Evolutionary conservation across 2,888 invertebrate genomes (phyloP).

Genomic region (Bruchidius siliquastri): DNA sequence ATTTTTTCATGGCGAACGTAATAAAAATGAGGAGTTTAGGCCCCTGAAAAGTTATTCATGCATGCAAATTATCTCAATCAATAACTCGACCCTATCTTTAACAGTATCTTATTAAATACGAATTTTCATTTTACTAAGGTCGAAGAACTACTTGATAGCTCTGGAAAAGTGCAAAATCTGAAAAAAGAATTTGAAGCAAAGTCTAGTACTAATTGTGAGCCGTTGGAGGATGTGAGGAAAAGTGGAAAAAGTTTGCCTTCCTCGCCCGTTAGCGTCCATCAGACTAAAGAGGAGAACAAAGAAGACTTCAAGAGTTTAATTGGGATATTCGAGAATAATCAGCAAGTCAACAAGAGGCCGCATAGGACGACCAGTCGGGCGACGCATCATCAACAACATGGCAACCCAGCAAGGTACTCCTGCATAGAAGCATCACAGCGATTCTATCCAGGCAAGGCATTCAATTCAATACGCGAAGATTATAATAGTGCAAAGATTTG

Average conservation of each 20-base stretch:
- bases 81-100: no score
- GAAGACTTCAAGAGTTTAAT: conserved; percentile 73
- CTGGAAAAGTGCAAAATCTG: conserved; percentile 74
- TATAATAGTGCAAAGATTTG: no score
- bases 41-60: no score
- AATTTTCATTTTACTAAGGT: not conserved
- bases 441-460: not conserved
- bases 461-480: conserved; percentile 24
- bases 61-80: no score
- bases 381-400: not conserved
- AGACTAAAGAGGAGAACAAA: conserved; percentile 35
- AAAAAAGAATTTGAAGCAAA: conserved; percentile 87
- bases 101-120: no score
- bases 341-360: conserved; percentile 12
- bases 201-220: conserved; percentile 41
- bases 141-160: conserved; percentile 9
- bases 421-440: conserved; percentile 40
- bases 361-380: conserved; percentile 25
- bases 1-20: no score
- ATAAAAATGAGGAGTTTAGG: no score
- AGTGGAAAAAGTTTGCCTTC: conserved; percentile 54
- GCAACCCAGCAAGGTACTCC: conserved; percentile 24
- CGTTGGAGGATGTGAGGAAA: conserved; percentile 28
- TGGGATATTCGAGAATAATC: conserved; percentile 62
- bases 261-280: conserved; percentile 60